Conservation (phyloP, 64 coral and sea anemone genomes). For the Astreopora myriophthalma region DNA sequence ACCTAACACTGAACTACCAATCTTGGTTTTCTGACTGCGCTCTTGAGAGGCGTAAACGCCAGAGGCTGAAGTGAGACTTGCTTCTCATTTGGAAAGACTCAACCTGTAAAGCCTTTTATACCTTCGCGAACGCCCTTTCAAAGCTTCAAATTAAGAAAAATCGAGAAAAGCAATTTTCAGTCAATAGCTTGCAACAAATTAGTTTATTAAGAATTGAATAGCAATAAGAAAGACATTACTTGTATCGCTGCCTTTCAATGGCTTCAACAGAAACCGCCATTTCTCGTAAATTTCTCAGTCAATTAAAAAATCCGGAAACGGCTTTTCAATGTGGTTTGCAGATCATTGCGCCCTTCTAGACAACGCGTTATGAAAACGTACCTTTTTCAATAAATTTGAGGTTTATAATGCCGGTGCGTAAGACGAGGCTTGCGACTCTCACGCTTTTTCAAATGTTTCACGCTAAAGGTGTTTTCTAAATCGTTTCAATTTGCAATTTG, state of each 20-base stretch:
- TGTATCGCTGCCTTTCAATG: conserved; percentile 35
- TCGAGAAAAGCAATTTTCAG: conserved; percentile 49
- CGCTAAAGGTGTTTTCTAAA: neutral
- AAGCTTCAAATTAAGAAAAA: conserved; percentile 37
- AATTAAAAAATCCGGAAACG: conserved; percentile 28
- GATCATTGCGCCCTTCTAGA: neutral
- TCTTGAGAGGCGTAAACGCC: neutral
- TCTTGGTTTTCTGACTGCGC: too few species aligned
- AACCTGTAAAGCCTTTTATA: neutral
- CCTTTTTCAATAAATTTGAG: neutral
- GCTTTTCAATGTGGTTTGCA: neutral
- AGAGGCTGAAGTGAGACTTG: neutral
- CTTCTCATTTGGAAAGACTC: conserved; percentile 10
- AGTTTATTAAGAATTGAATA: conserved; percentile 70
- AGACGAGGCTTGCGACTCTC: too few species aligned
- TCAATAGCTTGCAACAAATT: conserved; percentile 61
- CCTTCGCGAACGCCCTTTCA: conserved; percentile 6
- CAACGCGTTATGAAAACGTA: neutral
- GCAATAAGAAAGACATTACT: conserved; percentile 80
- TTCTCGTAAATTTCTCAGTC: conserved; percentile 27
- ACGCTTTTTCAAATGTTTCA: neutral
- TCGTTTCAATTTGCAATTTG: neutral
- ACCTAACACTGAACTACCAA: too few species aligned
- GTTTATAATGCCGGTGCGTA: too few species aligned
- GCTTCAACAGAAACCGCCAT: conserved; percentile 14